These are phyloP conservation scores for Holacanthella duospinosa DNA, from an alignment of 2,888 invertebrate genomes.

Conservation along the genomic window DNA sequence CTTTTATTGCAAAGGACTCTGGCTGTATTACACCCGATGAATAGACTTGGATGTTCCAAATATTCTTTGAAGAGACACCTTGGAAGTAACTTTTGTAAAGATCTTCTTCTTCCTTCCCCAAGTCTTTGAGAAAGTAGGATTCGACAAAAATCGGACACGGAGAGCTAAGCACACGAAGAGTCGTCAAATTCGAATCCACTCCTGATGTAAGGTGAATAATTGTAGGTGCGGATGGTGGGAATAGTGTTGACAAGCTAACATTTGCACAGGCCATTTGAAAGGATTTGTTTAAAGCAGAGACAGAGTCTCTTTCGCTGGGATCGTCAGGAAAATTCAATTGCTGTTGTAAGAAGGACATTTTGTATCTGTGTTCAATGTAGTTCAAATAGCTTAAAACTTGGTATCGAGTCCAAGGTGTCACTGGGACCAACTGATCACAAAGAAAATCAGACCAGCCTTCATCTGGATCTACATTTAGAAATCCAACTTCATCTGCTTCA, in stretches of 20 bases:
- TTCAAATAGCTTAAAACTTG: slow-evolving; percentile 21
- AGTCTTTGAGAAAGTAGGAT: slow-evolving; percentile 13
- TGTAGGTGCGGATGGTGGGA: slow-evolving; percentile 22
- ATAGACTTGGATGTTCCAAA: slow-evolving; percentile 21
- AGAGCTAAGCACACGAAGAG: neutral
- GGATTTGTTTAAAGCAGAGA: slow-evolving; percentile 17
- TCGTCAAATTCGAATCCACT: slow-evolving; percentile 5
- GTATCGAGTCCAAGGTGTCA: slow-evolving; percentile 21
- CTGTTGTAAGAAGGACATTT: neutral
- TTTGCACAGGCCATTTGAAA: slow-evolving; percentile 25
- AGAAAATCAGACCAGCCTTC: slow-evolving; percentile 14
- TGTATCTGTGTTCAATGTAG: slow-evolving; percentile 15
- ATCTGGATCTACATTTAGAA: slow-evolving; percentile 17
- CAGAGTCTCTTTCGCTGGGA: neutral
- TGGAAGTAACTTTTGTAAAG: slow-evolving; percentile 17
- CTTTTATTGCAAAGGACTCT: slow-evolving; percentile 22
- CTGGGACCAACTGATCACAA: slow-evolving; percentile 23
- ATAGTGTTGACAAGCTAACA: slow-evolving; percentile 12
- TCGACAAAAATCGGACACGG: slow-evolving; percentile 24
- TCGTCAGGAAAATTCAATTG: too few relatives aligned
- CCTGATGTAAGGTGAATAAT: slow-evolving; percentile 22
- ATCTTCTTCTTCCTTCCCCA: slow-evolving; percentile 13
- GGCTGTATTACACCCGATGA: slow-evolving; percentile 17
- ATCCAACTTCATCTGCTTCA: slow-evolving; percentile 25
- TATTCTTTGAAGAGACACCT: slow-evolving; percentile 18